phyloP scores from a whole-genome alignment of 2,113 vertebrate species.

The Charina bottae region DNA sequence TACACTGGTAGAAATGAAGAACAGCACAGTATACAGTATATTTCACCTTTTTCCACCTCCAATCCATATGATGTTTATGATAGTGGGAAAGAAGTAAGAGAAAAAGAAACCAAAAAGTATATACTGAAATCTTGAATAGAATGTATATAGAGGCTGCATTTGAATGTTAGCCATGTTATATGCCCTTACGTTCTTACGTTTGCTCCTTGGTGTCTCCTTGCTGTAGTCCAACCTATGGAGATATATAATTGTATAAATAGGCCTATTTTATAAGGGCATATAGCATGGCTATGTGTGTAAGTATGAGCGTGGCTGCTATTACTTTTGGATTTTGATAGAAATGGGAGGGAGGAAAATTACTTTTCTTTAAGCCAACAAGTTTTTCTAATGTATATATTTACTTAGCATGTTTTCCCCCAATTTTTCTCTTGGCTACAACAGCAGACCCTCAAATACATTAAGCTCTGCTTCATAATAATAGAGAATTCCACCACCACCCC shows the following conservation, averaged over 20 bases:
- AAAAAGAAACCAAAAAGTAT: background rate
- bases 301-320: slow-evolving; percentile 44
- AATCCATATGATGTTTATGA: background rate
- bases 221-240: background rate
- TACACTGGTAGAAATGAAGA: background rate
- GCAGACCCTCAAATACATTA: slow-evolving; percentile 66
- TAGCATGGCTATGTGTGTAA: slow-evolving; percentile 27
- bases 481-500: slow-evolving; percentile 35
- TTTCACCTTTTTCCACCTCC: background rate
- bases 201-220: background rate
- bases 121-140: background rate
- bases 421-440: slow-evolving; percentile 65
- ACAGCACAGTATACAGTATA: too few relatives aligned
- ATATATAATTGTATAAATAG: background rate
- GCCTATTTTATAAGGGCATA: too few relatives aligned
- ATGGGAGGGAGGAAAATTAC: slow-evolving; percentile 46
- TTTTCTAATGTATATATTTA: slow-evolving; percentile 63
- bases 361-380: slow-evolving; percentile 52
- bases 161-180: background rate
- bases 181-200: background rate
- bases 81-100: background rate
- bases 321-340: slow-evolving; percentile 53
- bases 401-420: background rate
- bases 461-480: slow-evolving; percentile 60
- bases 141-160: background rate